These are phyloP conservation scores for Drosophila varians DNA, from an alignment of 1,140 invertebrate genomes.

Conservation along the genomic window DNA sequence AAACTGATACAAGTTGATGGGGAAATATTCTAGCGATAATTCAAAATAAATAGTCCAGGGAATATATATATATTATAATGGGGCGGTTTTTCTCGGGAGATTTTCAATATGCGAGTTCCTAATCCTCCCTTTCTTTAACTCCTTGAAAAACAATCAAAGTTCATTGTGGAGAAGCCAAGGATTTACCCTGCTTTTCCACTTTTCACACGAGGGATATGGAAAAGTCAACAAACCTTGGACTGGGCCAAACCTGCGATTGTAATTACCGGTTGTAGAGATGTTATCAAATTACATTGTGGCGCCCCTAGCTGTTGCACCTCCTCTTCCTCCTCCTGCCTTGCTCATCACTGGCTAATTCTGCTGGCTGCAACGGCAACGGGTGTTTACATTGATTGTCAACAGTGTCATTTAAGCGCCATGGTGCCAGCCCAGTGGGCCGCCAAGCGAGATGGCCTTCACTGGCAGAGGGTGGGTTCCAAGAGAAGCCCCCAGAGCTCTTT, in stretches of 20 bases:
- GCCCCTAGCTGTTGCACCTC: conserved; percentile 23
- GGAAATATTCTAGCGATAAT: not conserved
- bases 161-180: conserved; percentile 9
- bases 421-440: conserved; percentile 43
- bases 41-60: not conserved
- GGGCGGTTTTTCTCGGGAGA: not conserved
- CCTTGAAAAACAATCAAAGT: conserved; percentile 10
- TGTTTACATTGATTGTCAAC: conserved; percentile 78
- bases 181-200: conserved; percentile 9
- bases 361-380: conserved; percentile 40
- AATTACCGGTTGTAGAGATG: conserved; percentile 76
- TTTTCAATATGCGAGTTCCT: not conserved
- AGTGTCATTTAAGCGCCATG: conserved; percentile 76
- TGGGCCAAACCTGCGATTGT: conserved; percentile 70
- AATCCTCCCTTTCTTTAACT: not conserved
- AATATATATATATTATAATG: not conserved
- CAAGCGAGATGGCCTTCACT: conserved; percentile 43
- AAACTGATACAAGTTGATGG: not conserved
- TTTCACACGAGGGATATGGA: conserved; percentile 60
- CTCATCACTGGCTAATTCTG: conserved; percentile 1
- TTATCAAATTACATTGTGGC: conserved; percentile 70
- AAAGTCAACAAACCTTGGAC: conserved; percentile 59
- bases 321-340: not conserved
- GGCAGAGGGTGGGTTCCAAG: conserved; percentile 1
- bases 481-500: conserved; percentile 4